These are phyloP conservation scores for Anoplolepis gracilipes DNA, from an alignment of 1,140 invertebrate genomes.

Conservation along the genomic window DNA sequence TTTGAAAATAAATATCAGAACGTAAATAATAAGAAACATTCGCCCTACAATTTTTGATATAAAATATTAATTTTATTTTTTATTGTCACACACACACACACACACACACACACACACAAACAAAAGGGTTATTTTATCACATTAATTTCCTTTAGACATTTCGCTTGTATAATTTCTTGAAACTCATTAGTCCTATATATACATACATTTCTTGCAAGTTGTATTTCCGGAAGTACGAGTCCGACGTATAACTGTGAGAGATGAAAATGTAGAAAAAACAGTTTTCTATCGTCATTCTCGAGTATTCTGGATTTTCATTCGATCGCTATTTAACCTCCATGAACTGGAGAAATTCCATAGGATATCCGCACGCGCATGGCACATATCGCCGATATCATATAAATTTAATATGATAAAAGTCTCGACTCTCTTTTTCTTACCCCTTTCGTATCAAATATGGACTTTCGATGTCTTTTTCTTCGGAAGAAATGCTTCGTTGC, in stretches of 20 bases:
- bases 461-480: background rate
- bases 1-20: background rate
- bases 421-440: background rate
- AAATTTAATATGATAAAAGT: slow-evolving; percentile 54
- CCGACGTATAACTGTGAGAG: background rate
- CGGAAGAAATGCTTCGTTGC: too few relatives aligned
- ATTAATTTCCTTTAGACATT: too few relatives aligned
- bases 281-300: background rate
- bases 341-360: background rate
- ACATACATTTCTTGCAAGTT: background rate
- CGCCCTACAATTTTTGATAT: background rate
- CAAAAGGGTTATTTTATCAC: too few relatives aligned
- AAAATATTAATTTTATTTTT: background rate
- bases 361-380: background rate
- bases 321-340: background rate
- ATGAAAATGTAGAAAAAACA: background rate
- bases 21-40: background rate
- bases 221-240: background rate
- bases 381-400: background rate
- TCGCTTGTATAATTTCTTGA: background rate
- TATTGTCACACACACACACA: background rate
- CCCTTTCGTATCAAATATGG: background rate
- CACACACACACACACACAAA: too few relatives aligned
- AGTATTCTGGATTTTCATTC: background rate
- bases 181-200: background rate